Percentiles rank a stretch among this genome's conserved stretches.
Evolutionary conservation across 2,888 invertebrate genomes (phyloP).

Genomic region (Galerucella calmariensis): DNA sequence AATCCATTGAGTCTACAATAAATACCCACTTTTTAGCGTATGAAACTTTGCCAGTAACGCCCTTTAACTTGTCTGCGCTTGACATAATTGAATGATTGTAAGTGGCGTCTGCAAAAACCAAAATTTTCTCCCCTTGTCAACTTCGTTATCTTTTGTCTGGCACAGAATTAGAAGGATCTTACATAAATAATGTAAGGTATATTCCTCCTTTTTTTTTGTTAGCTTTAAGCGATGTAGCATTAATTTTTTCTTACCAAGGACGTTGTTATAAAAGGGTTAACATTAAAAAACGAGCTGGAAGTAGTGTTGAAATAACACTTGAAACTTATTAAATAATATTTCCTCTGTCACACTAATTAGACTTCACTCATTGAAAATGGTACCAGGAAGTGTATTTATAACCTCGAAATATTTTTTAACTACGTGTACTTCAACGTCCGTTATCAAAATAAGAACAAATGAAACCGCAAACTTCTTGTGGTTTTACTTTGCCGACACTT

Average conservation of each 20-base stretch:
- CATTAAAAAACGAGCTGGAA: too few species aligned
- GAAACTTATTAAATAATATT: too few species aligned
- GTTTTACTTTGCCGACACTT: constrained; percentile 20
- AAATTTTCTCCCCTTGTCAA: constrained; percentile 22
- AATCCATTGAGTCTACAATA: background rate
- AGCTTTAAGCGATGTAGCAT: background rate
- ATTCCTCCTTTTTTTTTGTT: background rate
- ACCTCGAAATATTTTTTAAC: constrained; percentile 27
- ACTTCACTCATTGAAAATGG: constrained; percentile 21
- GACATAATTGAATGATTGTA: constrained; percentile 27
- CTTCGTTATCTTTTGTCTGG: constrained; percentile 23
- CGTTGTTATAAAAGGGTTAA: too few species aligned
- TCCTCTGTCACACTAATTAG: background rate
- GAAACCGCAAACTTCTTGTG: constrained; percentile 18
- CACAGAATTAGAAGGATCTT: constrained; percentile 15
- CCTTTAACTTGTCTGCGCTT: constrained; percentile 18
- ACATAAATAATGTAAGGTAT: constrained; percentile 5
- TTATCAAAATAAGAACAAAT: constrained; percentile 14
- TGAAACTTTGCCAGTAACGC: constrained; percentile 9
- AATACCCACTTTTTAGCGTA: background rate
- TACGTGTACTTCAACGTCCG: constrained; percentile 21
- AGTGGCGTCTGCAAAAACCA: constrained; percentile 20
- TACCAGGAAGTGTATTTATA: constrained; percentile 31
- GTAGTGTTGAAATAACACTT: too few species aligned
- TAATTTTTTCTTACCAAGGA: background rate